These are phyloP conservation scores for Anneissia japonica DNA, from an alignment of 35 echinoderm and acorn worm genomes.

Conservation along the genomic window DNA sequence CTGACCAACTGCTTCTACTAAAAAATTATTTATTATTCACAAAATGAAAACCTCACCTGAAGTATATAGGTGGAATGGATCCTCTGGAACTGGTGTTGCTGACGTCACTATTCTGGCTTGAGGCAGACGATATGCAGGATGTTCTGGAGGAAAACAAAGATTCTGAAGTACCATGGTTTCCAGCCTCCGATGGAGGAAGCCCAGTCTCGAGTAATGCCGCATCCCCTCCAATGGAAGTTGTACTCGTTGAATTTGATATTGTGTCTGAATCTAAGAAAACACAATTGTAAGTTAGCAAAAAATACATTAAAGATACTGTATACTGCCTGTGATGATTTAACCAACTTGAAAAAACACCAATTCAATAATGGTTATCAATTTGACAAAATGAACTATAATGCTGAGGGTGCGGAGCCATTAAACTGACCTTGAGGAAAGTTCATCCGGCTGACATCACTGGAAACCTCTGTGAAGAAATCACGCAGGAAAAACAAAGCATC, in stretches of 20 bases:
- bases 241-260: not conserved
- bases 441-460: constrained; percentile 26
- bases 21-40: not conserved
- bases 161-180: not conserved
- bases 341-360: too few relatives aligned
- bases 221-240: not conserved
- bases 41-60: constrained; percentile 34
- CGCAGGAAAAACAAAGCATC: constrained; percentile 90
- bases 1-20: too few relatives aligned
- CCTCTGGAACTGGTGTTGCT: constrained; percentile 6
- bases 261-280: not conserved
- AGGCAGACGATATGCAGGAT: not conserved
- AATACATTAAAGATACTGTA: too few relatives aligned
- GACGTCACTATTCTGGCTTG: not conserved
- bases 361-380: too few relatives aligned
- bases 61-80: constrained; percentile 43
- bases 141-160: not conserved
- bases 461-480: constrained; percentile 83
- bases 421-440: constrained; percentile 9
- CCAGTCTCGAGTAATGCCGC: too few relatives aligned
- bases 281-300: too few relatives aligned
- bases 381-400: too few relatives aligned
- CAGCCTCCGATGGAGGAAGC: not conserved
- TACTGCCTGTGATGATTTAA: too few relatives aligned
- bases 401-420: not conserved